Percentiles rank a stretch among this genome's conserved stretches.
phyloP scores from a whole-genome alignment of 2,888 invertebrate species.

The Tachystola acroxantha region DNA sequence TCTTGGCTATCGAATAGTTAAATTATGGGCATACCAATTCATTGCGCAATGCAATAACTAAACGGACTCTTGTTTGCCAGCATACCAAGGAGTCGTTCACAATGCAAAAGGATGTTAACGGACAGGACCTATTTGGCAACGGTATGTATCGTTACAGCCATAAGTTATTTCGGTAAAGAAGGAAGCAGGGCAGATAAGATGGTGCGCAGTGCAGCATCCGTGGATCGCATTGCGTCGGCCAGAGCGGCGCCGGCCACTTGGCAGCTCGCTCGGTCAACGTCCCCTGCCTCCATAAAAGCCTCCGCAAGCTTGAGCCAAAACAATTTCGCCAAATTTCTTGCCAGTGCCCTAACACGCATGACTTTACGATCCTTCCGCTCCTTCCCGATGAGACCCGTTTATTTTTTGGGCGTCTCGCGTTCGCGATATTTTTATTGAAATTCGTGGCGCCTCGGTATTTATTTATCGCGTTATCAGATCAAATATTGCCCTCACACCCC shows the following conservation, averaged over 20 bases:
- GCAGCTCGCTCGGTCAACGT: conserved; percentile 71
- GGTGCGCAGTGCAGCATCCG: conserved; percentile 67
- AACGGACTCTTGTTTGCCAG: not conserved
- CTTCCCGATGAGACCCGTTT: conserved; percentile 42
- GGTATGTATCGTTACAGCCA: conserved; percentile 46
- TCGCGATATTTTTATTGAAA: conserved; percentile 55
- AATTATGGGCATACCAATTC: not conserved
- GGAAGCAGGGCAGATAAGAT: conserved; percentile 45
- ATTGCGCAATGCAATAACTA: not conserved
- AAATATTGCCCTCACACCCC: conserved; percentile 39
- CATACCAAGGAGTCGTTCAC: conserved; percentile 9
- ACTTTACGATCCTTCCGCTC: conserved; percentile 61
- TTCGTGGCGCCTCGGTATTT: conserved; percentile 47
- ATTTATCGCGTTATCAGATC: conserved; percentile 50
- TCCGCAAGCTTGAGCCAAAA: conserved; percentile 65
- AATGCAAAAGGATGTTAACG: conserved; percentile 14
- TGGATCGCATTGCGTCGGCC: conserved; percentile 66
- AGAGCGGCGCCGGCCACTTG: conserved; percentile 71
- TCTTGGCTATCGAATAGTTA: conserved; percentile 1
- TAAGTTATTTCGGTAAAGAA: conserved; percentile 56
- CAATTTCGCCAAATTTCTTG: conserved; percentile 74
- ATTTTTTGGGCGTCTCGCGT: conserved; percentile 37
- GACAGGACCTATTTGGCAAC: conserved; percentile 55
- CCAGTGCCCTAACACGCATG: conserved; percentile 66
- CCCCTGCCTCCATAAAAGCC: conserved; percentile 68